Base-by-base conservation (phyloP, 2,888 invertebrate species). In the Altica lythri region DNA sequence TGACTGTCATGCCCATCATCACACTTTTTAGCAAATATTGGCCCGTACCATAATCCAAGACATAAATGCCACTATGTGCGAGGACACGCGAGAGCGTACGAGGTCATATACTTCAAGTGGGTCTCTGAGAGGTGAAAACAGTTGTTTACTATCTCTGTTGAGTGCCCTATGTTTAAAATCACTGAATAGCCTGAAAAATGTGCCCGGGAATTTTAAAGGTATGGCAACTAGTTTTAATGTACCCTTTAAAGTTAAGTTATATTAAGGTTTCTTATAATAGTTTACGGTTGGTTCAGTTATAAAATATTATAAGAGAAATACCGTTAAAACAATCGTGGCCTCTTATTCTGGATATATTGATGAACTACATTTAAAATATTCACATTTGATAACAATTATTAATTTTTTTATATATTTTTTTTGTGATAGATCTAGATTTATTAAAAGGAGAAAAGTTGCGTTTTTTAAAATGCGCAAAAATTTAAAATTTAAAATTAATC, bases 71-170 rank as follows among this genome's bases (percentile, higher is more conserved):
- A 63, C 61, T 62, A 57, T 56, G 50, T 57, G 58, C 74, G 74
- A 73, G 71, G 72, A 69, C 64, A 65, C 68, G 72, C 74, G 75
- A 72, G 70, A 68, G 62, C 60, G 64, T 72, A 70, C 74, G 75
- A 73, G 72, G 73, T 73, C 74, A 72, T 65, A 67, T 70, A 67
- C 69, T 68, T 68, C 69, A 70, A 72, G 72, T 73, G 72, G 72
- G 72, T 71, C 69, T 72, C 68, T 66, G 68, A 72, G 68, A 72
- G 70, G 70, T 69, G 68, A 70, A 70, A 70, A 72, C 72, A 74
- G 72, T 72, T 74, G 73, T 73, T 74, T 72, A 72, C 71, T 69
- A 72, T 73, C 70, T 67, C 68, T 68, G 68, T 64, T 52, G 68
- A 69, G 71, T 63, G 60, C 55, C 62, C 63, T 55, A 59, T 63